A percentile compares a stretch with the other conserved stretches of the same genome.
These are phyloP conservation scores for Torymus aiolomorphi DNA, from an alignment of 2,888 invertebrate species.

Conservation along the genomic window DNA sequence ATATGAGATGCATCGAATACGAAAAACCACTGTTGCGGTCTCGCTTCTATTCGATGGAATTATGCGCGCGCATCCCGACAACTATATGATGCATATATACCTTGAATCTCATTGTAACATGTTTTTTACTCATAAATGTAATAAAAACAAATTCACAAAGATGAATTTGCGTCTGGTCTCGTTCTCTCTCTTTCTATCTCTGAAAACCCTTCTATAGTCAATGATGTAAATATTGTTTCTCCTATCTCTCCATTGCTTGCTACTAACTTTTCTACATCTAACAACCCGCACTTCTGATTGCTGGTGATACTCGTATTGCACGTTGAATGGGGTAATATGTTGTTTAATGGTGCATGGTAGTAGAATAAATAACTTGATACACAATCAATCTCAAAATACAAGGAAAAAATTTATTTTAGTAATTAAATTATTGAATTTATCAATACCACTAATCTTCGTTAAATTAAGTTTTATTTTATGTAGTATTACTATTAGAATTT, in stretches of 20 bases:
- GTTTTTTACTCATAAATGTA: constrained; percentile 35
- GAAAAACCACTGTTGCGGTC: not conserved
- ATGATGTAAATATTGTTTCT: constrained; percentile 55
- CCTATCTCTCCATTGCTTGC: constrained; percentile 68
- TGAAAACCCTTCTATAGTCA: constrained; percentile 26
- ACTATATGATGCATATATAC: not conserved
- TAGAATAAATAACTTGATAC: too few species aligned
- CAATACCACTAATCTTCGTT: too few species aligned
- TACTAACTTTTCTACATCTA: constrained; percentile 72
- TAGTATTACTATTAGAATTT: too few species aligned
- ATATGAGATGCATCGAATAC: constrained; percentile 2
- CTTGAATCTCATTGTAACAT: constrained; percentile 38
- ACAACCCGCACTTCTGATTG: constrained; percentile 61
- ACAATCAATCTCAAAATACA: too few species aligned
- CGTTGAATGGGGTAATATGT: constrained; percentile 33
- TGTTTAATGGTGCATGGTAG: constrained; percentile 23
- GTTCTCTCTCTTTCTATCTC: constrained; percentile 29
- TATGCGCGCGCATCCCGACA: constrained; percentile 21
- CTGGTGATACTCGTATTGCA: constrained; percentile 49
- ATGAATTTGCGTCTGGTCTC: constrained; percentile 52
- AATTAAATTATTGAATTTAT: too few species aligned
- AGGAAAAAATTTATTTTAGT: too few species aligned
- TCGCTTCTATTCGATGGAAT: constrained; percentile 17
- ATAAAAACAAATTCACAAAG: constrained; percentile 54
- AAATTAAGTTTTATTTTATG: not conserved